A percentile compares a stretch with the other conserved stretches of the same genome.
phyloP scores from a whole-genome alignment of 2,113 vertebrate genomes.

The Vanacampus margaritifer region DNA sequence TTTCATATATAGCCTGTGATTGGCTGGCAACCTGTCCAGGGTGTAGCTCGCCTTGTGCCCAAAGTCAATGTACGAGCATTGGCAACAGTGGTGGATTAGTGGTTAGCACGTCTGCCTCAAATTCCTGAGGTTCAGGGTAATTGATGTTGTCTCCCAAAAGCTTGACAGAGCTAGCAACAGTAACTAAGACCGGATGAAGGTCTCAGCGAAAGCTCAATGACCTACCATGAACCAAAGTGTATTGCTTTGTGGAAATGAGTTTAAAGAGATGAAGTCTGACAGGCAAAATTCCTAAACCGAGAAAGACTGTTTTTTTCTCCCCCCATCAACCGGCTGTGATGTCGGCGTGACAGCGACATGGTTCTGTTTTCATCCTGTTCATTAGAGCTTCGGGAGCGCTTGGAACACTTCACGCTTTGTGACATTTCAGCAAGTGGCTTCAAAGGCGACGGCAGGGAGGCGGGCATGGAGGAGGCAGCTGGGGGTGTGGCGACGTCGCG shows the following conservation, averaged over 20 bases:
- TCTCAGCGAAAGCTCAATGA: neutral
- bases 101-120: neutral
- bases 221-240: neutral
- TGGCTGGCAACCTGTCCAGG: neutral
- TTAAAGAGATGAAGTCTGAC: constrained; percentile 59
- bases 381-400: constrained; percentile 60
- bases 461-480: constrained; percentile 35
- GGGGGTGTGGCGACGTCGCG: constrained; percentile 30
- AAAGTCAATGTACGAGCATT: neutral
- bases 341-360: constrained; percentile 58
- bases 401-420: constrained; percentile 51
- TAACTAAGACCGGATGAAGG: neutral
- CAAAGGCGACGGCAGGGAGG: constrained; percentile 46
- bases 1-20: neutral
- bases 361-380: constrained; percentile 64
- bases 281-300: constrained; percentile 50
- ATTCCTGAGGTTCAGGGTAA: neutral
- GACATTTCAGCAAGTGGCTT: constrained; percentile 62
- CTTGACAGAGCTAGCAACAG: neutral
- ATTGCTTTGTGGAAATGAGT: neutral
- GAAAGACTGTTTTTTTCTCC: constrained; percentile 48
- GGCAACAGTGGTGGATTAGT: neutral
- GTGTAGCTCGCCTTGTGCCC: neutral
- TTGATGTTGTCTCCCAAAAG: neutral
- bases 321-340: constrained; percentile 42